Conservation (phyloP, 2,888 invertebrate species). For the Glaucopsyche alexis region DNA sequence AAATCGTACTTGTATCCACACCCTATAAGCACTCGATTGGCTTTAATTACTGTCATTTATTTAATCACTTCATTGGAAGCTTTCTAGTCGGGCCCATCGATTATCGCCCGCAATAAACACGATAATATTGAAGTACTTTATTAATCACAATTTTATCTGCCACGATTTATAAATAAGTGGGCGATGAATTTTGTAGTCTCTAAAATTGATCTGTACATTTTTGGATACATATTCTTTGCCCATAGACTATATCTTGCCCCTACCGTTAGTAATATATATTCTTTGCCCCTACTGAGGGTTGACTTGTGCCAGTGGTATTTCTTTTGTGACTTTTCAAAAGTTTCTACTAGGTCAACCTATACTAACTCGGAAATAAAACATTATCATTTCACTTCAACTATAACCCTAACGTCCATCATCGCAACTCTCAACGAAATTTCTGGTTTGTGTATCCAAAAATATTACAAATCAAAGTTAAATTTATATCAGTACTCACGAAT, state of each 20-base stretch:
- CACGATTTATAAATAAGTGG: slow-evolving; percentile 11
- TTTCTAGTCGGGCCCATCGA: slow-evolving; percentile 66
- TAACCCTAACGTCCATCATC: too few relatives aligned
- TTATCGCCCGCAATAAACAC: slow-evolving; percentile 68
- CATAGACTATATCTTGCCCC: too few relatives aligned
- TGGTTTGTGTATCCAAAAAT: too few relatives aligned
- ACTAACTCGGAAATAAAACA: background rate
- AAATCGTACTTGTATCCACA: background rate
- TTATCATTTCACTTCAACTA: background rate
- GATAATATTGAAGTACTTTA: slow-evolving; percentile 44
- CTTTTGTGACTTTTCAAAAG: too few relatives aligned
- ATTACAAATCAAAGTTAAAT: too few relatives aligned
- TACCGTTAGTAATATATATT: too few relatives aligned
- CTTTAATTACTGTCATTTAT: slow-evolving; percentile 73
- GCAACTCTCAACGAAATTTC: too few relatives aligned
- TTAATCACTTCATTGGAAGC: slow-evolving; percentile 69
- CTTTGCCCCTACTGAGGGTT: too few relatives aligned
- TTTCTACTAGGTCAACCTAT: too few relatives aligned
- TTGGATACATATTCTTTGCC: background rate
- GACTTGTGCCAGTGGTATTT: too few relatives aligned
- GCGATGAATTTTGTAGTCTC: background rate
- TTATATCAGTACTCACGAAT: too few relatives aligned
- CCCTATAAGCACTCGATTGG: slow-evolving; percentile 70
- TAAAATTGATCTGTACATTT: background rate
- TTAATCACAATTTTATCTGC: slow-evolving; percentile 33